Percentiles rank a stretch among this genome's conserved stretches.
phyloP scores from a whole-genome alignment of 2,113 vertebrate genomes.

The Lipotes vexillifer region DNA sequence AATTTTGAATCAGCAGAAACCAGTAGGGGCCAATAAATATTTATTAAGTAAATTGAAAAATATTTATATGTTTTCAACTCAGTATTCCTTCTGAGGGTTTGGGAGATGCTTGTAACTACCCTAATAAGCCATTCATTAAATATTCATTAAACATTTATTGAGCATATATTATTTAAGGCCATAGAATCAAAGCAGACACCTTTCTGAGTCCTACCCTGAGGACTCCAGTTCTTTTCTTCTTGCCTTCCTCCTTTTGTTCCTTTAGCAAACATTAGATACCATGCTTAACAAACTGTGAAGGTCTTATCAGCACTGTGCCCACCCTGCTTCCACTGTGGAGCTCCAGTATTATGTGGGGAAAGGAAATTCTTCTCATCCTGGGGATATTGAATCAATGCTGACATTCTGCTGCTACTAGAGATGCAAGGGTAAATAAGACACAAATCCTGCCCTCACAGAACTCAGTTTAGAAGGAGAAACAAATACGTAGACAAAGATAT shows the following conservation, averaged over 20 bases:
- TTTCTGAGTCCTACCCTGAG: neutral
- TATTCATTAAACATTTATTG: neutral
- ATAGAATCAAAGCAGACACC: conserved; percentile 6
- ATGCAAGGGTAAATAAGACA: neutral
- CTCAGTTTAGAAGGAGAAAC: conserved; percentile 16
- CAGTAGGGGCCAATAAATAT: neutral
- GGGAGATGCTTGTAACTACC: neutral
- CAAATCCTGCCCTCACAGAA: neutral
- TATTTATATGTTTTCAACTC: neutral
- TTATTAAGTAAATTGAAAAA: conserved; percentile 36
- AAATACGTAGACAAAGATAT: conserved; percentile 7
- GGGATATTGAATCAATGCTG: neutral
- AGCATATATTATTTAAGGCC: conserved; percentile 4
- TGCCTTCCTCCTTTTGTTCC: neutral
- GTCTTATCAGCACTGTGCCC: neutral
- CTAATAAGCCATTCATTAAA: conserved; percentile 1
- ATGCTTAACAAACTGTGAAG: neutral
- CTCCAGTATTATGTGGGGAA: neutral
- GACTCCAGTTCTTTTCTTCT: conserved; percentile 2
- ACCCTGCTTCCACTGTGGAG: neutral
- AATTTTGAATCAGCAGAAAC: conserved; percentile 34
- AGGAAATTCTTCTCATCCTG: neutral
- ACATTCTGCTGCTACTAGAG: neutral
- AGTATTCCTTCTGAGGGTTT: neutral
- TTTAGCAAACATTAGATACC: neutral